Evolutionary conservation across 2,113 vertebrate species (phyloP).

Genomic region (Macrotis lagotis): DNA sequence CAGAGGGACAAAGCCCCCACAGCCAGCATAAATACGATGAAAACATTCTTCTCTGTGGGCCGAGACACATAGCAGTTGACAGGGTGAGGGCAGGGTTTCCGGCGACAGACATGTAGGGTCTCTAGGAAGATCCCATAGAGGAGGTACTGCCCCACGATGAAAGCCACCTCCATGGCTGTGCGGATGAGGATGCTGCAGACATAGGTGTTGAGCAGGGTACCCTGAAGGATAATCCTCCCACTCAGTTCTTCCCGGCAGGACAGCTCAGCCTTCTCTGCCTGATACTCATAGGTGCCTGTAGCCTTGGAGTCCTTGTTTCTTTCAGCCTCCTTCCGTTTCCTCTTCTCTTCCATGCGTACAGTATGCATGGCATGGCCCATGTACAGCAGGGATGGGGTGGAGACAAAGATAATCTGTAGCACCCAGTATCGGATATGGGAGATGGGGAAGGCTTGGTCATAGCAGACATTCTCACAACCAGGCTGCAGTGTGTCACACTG

Average conservation of each 20-base stretch:
- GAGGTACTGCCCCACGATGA: slow-evolving; percentile 93
- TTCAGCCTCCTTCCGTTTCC: slow-evolving; percentile 81
- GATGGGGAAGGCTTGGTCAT: slow-evolving; percentile 97
- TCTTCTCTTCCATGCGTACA: slow-evolving; percentile 93
- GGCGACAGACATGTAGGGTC: slow-evolving; percentile 90
- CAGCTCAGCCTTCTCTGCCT: slow-evolving; percentile 83
- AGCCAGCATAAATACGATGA: slow-evolving; percentile 97
- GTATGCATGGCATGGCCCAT: slow-evolving; percentile 96
- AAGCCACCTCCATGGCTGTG: slow-evolving; percentile 93
- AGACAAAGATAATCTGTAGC: slow-evolving; percentile 97
- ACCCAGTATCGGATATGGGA: slow-evolving; percentile 98
- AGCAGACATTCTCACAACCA: slow-evolving; percentile 96
- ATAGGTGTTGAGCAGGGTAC: slow-evolving; percentile 93
- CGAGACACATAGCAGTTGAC: slow-evolving; percentile 98
- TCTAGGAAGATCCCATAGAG: slow-evolving; percentile 94
- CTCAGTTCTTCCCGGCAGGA: slow-evolving; percentile 80
- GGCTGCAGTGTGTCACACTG: slow-evolving; percentile 94
- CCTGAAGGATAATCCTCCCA: slow-evolving; percentile 87
- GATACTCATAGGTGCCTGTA: slow-evolving; percentile 70
- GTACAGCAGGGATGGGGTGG: slow-evolving; percentile 95
- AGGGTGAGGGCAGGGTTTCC: slow-evolving; percentile 92
- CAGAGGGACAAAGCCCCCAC: slow-evolving; percentile 93
- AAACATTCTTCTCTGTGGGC: slow-evolving; percentile 98
- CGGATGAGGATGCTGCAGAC: slow-evolving; percentile 95
- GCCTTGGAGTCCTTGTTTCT: slow-evolving; percentile 38